These are phyloP conservation scores for Sitta europaea DNA, from an alignment of 2,113 vertebrate species.

Conservation along the genomic window DNA sequence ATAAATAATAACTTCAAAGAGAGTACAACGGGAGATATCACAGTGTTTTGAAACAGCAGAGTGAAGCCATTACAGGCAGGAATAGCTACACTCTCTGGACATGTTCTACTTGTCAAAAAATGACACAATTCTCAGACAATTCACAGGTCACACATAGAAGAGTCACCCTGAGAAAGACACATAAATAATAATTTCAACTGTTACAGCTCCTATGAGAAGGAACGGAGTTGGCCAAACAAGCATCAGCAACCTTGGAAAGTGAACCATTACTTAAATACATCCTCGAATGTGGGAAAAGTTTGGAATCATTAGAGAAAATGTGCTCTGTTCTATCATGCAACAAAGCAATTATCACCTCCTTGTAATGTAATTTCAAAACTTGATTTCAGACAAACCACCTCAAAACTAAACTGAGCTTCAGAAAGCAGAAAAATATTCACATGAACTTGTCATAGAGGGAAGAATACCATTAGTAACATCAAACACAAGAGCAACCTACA, in stretches of 20 bases:
- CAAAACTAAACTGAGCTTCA: background rate
- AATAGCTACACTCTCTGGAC: background rate
- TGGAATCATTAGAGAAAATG: background rate
- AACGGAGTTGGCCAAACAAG: background rate
- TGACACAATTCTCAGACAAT: background rate
- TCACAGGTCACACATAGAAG: background rate
- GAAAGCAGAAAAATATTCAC: background rate
- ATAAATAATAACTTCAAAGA: background rate
- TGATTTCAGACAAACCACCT: background rate
- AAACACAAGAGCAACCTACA: background rate
- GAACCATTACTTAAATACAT: background rate
- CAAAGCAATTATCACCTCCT: background rate
- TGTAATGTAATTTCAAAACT: background rate
- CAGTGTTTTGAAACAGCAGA: background rate
- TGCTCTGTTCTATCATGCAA: background rate
- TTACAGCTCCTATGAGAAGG: background rate
- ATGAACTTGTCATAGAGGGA: background rate
- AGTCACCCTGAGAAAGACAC: background rate
- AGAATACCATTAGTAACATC: background rate
- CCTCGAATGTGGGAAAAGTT: background rate
- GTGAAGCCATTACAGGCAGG: background rate
- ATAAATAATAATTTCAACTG: background rate
- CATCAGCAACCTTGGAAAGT: background rate
- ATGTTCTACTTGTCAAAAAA: background rate
- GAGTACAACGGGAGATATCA: background rate